Evolutionary conservation across 2,797 vertebrate genomes (phyloP).

Genomic region (Cygnus olor): DNA sequence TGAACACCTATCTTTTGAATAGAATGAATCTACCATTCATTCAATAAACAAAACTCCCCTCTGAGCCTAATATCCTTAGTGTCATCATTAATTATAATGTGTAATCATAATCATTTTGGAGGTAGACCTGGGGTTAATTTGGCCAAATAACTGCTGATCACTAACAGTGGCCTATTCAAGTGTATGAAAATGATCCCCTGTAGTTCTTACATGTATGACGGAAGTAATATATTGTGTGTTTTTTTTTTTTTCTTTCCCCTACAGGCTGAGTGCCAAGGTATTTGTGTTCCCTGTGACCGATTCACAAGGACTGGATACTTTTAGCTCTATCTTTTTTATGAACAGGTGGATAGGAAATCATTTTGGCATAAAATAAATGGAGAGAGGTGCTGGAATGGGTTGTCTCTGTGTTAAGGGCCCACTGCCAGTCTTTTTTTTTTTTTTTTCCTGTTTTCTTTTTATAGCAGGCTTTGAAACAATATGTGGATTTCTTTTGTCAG

Average conservation of each 20-base stretch:
- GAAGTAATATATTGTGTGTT: slow-evolving; percentile 43
- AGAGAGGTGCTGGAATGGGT: not conserved
- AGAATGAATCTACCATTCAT: not conserved
- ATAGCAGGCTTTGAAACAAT: not conserved
- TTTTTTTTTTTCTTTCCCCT: not conserved
- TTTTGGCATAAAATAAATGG: slow-evolving; percentile 35
- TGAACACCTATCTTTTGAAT: not conserved
- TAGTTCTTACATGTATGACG: slow-evolving; percentile 5
- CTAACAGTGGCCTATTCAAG: slow-evolving; percentile 24
- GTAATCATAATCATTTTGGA: slow-evolving; percentile 47
- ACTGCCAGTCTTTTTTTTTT: not conserved
- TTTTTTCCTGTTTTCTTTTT: not conserved
- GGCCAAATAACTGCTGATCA: slow-evolving; percentile 29
- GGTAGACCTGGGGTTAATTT: slow-evolving; percentile 62
- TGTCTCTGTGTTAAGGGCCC: not conserved
- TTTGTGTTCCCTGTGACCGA: not conserved
- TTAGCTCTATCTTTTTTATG: not conserved
- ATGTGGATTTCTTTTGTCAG: not conserved
- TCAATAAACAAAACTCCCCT: slow-evolving; percentile 44
- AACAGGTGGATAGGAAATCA: slow-evolving; percentile 42
- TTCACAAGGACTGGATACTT: slow-evolving; percentile 37
- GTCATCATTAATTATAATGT: slow-evolving; percentile 42
- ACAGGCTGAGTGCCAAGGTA: slow-evolving; percentile 21
- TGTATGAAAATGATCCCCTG: slow-evolving; percentile 11
- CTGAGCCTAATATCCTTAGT: slow-evolving; percentile 59